phyloP scores from a whole-genome alignment of 2,113 vertebrate genomes.

The Vanacampus margaritifer region DNA sequence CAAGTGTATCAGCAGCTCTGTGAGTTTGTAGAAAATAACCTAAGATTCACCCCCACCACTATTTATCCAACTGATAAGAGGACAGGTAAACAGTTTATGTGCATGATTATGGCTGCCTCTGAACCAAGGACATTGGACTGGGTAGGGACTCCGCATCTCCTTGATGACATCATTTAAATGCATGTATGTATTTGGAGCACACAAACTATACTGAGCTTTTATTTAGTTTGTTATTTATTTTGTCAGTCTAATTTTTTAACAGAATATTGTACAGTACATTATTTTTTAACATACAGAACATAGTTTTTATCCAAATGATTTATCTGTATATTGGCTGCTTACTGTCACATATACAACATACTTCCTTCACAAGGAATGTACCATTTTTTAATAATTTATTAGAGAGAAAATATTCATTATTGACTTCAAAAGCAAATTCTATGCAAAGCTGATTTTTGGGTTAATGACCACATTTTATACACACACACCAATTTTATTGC shows the following conservation, averaged over 20 bases:
- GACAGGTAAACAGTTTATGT: slow-evolving; percentile 98
- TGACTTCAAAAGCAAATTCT: slow-evolving; percentile 61
- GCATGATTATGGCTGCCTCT: slow-evolving; percentile 98
- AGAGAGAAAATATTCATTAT: slow-evolving; percentile 19
- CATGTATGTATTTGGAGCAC: slow-evolving; percentile 60
- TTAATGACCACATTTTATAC: slow-evolving; percentile 19
- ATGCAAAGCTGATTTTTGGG: slow-evolving; percentile 67
- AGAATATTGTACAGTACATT: slow-evolving; percentile 41
- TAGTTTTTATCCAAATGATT: slow-evolving; percentile 60
- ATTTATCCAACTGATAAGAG: slow-evolving; percentile 97
- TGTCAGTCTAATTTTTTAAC: slow-evolving; percentile 67
- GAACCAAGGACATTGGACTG: slow-evolving; percentile 96
- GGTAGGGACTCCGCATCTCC: slow-evolving; percentile 94
- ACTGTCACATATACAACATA: slow-evolving; percentile 27
- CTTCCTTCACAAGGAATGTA: slow-evolving; percentile 31
- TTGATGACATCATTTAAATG: slow-evolving; percentile 92
- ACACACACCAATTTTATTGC: background rate
- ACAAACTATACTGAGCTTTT: slow-evolving; percentile 62
- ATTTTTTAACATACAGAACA: slow-evolving; percentile 38
- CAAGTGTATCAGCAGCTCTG: slow-evolving; percentile 94
- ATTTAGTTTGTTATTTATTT: slow-evolving; percentile 60
- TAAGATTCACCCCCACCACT: slow-evolving; percentile 94
- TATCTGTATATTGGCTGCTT: slow-evolving; percentile 27
- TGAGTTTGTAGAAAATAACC: slow-evolving; percentile 92
- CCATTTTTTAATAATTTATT: slow-evolving; percentile 19